A percentile compares a stretch with the other conserved stretches of the same genome.
Evolutionary conservation across 2,888 invertebrate genomes (phyloP).

Genomic region (Cataglyphis albicans): DNA sequence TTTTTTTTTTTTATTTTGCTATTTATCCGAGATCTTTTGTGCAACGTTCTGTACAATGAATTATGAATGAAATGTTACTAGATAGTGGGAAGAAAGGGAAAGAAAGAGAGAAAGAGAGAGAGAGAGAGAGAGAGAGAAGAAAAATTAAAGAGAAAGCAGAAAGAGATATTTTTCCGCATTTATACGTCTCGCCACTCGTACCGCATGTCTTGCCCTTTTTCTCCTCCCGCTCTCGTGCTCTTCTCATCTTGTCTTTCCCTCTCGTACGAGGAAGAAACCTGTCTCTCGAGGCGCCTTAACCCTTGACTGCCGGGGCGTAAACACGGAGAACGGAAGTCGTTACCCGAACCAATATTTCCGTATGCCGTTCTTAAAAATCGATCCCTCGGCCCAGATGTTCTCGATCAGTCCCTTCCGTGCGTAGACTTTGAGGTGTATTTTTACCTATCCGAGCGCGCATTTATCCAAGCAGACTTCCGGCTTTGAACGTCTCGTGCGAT

Average conservation of each 20-base stretch:
- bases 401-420: constrained; percentile 50
- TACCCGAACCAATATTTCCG: constrained; percentile 64
- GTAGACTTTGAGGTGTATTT: constrained; percentile 50
- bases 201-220: not conserved
- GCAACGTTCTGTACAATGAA: constrained; percentile 17
- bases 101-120: not conserved
- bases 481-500: constrained; percentile 41
- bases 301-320: constrained; percentile 66
- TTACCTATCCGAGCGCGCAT: constrained; percentile 40
- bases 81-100: not conserved
- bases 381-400: constrained; percentile 47
- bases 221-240: constrained; percentile 4
- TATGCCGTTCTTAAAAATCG: constrained; percentile 64
- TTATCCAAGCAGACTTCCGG: constrained; percentile 26
- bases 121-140: not conserved
- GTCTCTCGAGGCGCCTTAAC: constrained; percentile 62
- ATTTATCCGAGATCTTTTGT: constrained; percentile 6
- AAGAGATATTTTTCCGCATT: constrained; percentile 45
- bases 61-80: constrained; percentile 65
- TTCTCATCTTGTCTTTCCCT: constrained; percentile 28
- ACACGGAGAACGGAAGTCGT: constrained; percentile 64
- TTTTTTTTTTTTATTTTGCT: not conserved
- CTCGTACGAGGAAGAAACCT: constrained; percentile 46
- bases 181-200: not conserved
- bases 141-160: constrained; percentile 29